phyloP scores from a whole-genome alignment of 2,113 vertebrate genomes.

The Kryptolebias marmoratus region DNA sequence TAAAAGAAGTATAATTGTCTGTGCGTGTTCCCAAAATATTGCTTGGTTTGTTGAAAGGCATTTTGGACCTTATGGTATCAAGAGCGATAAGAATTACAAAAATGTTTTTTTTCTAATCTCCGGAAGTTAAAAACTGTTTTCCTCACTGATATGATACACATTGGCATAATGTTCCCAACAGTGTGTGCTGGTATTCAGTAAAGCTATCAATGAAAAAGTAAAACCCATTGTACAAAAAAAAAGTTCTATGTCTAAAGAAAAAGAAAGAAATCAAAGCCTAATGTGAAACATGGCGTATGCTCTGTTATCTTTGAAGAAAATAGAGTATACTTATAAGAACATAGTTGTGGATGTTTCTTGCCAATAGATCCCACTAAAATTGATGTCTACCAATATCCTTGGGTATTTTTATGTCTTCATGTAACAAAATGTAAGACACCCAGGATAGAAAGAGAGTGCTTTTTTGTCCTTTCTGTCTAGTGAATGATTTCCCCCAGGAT shows the following conservation, averaged over 20 bases:
- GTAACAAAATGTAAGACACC: background rate
- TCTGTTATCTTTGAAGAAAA: too few relatives aligned
- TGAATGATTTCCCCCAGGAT: background rate
- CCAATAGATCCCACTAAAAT: background rate
- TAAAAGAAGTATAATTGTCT: constrained; percentile 14
- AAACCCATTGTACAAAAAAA: too few relatives aligned
- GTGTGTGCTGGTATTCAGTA: too few relatives aligned
- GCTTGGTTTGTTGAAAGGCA: constrained; percentile 25
- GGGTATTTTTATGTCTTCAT: background rate
- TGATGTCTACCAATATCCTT: background rate
- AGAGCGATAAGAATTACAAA: constrained; percentile 5
- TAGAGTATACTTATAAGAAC: background rate
- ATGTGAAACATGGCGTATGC: too few relatives aligned
- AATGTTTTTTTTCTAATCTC: background rate
- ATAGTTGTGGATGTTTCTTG: background rate
- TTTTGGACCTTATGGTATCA: constrained; percentile 33
- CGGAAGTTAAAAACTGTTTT: constrained; percentile 1
- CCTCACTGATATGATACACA: background rate
- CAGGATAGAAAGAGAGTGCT: background rate
- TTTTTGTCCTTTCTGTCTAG: background rate
- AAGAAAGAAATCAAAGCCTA: too few relatives aligned
- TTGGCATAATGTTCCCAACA: background rate
- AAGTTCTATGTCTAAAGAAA: too few relatives aligned
- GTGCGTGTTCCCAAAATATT: constrained; percentile 23
- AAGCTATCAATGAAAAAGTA: too few relatives aligned